Conservation (phyloP, 1,140 invertebrate genomes). For the Homalodisca vitripennis region DNA sequence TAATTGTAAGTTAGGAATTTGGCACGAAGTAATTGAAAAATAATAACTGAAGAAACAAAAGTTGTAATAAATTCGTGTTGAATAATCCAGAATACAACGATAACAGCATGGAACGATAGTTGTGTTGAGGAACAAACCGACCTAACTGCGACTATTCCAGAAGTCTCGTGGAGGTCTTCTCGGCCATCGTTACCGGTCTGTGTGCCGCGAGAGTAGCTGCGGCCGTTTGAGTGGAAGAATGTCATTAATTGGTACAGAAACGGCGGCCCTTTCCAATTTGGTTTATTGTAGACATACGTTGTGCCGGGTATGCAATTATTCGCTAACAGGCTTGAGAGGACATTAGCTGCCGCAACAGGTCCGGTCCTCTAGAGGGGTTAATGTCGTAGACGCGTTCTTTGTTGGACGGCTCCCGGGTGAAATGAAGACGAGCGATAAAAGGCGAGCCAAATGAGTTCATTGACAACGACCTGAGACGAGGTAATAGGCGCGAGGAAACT, state of each 20-base stretch:
- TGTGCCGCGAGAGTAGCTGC: not conserved
- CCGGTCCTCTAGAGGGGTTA: not conserved
- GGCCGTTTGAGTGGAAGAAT: conserved; percentile 2
- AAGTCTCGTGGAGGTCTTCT: too few species aligned
- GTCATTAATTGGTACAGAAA: conserved; percentile 13
- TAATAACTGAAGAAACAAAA: too few species aligned
- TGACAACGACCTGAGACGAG: not conserved
- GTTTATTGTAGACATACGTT: conserved; percentile 15
- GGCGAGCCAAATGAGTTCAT: conserved; percentile 11
- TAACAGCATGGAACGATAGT: too few species aligned
- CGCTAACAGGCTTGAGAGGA: not conserved
- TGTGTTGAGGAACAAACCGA: too few species aligned
- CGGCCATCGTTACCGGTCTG: too few species aligned
- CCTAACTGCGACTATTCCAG: too few species aligned
- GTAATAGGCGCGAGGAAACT: not conserved
- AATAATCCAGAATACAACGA: too few species aligned
- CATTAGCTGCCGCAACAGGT: too few species aligned
- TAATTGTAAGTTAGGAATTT: too few species aligned
- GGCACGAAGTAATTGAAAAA: too few species aligned
- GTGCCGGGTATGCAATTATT: conserved; percentile 5
- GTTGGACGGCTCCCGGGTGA: conserved; percentile 7
- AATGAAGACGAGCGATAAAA: conserved; percentile 13
- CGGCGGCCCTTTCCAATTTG: conserved; percentile 14
- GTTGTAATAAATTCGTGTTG: too few species aligned
- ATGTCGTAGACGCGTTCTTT: too few species aligned